Conservation (phyloP, 1,140 invertebrate species). For the Plectus sambesii region DNA sequence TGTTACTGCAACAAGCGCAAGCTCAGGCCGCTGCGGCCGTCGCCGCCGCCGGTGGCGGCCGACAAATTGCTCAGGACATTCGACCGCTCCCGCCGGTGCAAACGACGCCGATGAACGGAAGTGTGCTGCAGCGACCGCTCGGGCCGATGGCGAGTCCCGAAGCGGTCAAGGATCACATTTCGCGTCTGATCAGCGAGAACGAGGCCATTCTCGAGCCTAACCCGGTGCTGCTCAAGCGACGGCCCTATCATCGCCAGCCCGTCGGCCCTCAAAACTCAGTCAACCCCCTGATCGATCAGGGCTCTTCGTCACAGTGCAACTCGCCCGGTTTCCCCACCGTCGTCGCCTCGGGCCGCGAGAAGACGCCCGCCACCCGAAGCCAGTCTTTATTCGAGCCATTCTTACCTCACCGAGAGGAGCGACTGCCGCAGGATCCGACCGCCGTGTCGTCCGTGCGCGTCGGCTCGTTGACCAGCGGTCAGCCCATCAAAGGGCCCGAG, state of each 20-base stretch:
- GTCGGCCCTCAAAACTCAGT: conserved; percentile 23
- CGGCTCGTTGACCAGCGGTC: conserved; percentile 14
- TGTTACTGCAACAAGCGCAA: too few species aligned
- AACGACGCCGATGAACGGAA: too few species aligned
- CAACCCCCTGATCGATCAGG: conserved; percentile 15
- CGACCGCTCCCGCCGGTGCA: too few species aligned
- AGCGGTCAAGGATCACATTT: conserved; percentile 32
- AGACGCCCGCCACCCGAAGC: conserved; percentile 7
- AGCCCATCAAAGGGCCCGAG: conserved; percentile 9
- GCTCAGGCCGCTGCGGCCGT: too few species aligned
- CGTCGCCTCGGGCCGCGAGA: conserved; percentile 14
- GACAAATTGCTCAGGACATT: too few species aligned
- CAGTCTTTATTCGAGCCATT: conserved; percentile 9
- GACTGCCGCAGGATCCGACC: too few species aligned
- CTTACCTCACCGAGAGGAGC: neutral
- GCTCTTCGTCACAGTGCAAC: conserved; percentile 2
- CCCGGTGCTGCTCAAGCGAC: conserved; percentile 30
- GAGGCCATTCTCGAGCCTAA: conserved; percentile 35
- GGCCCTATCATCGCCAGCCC: conserved; percentile 24
- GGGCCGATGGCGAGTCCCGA: conserved; percentile 21
- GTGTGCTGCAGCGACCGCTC: too few species aligned
- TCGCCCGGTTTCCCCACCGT: conserved; percentile 8
- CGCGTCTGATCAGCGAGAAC: conserved; percentile 32
- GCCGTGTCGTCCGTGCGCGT: too few species aligned
- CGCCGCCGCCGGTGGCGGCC: too few species aligned